These are phyloP conservation scores for Sturmia bella DNA, from an alignment of 2,888 invertebrate species.

Conservation along the genomic window DNA sequence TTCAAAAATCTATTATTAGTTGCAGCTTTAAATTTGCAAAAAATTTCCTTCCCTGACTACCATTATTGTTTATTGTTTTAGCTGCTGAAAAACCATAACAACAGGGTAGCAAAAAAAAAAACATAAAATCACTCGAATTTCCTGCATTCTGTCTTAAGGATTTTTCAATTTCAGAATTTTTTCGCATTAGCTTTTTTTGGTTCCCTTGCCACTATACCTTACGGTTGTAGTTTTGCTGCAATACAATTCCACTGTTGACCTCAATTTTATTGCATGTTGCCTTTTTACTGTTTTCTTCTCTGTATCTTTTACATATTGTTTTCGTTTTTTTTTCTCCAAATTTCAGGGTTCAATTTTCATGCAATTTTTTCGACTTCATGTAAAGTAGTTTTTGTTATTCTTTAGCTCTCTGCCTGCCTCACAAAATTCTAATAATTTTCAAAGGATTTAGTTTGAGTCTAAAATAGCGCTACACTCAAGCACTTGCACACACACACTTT, in stretches of 20 bases:
- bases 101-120: no score
- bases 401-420: constrained; percentile 2
- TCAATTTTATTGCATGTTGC: constrained; percentile 40
- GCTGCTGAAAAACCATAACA: no score
- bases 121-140: neutral
- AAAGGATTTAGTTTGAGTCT: constrained; percentile 63
- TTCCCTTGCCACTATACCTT: neutral
- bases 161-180: constrained; percentile 44
- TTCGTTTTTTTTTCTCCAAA: constrained; percentile 3
- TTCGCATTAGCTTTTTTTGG: neutral
- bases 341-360: constrained; percentile 8
- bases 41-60: no score
- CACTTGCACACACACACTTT: neutral
- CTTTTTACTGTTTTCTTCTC: neutral
- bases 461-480: constrained; percentile 25
- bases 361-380: constrained; percentile 13
- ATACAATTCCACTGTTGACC: constrained; percentile 41
- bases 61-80: no score
- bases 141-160: constrained; percentile 22
- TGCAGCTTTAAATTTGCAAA: no score
- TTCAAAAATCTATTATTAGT: no score
- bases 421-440: constrained; percentile 64
- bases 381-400: constrained; percentile 40
- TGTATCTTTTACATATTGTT: constrained; percentile 4
- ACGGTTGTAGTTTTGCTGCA: neutral